Evolutionary conservation across 2,888 invertebrate species (phyloP).

Genomic region (Ernsta delagoae): DNA sequence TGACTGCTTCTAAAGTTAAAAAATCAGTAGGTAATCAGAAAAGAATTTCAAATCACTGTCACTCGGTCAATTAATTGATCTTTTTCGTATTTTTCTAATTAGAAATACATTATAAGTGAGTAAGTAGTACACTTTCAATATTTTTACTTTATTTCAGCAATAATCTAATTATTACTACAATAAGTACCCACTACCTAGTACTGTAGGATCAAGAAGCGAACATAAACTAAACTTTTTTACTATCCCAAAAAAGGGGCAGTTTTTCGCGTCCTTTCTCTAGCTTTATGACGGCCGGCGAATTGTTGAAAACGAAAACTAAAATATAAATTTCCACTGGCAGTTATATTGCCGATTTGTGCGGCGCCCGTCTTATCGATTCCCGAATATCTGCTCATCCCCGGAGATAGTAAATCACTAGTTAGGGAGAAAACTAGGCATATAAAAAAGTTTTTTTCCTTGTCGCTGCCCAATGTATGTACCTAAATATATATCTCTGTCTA

Average conservation of each 20-base stretch:
- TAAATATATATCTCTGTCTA: background rate
- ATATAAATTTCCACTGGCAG: constrained; percentile 8
- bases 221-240: background rate
- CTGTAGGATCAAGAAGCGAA: background rate
- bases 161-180: background rate
- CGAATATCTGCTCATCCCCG: constrained; percentile 17
- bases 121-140: too few species aligned
- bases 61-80: too few species aligned
- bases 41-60: too few species aligned
- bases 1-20: too few species aligned
- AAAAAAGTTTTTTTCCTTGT: constrained; percentile 20
- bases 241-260: background rate
- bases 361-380: constrained; percentile 29
- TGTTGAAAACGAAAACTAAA: constrained; percentile 7
- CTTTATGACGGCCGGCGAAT: background rate
- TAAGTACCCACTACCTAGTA: too few species aligned
- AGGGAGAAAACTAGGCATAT: constrained; percentile 17
- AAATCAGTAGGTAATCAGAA: too few species aligned
- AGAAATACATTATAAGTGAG: too few species aligned
- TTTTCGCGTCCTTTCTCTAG: background rate
- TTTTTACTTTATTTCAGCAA: background rate
- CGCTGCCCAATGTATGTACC: background rate
- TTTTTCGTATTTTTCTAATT: too few species aligned
- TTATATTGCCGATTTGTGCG: constrained; percentile 22
- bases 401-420: constrained; percentile 30